Evolutionary conservation across 2,113 vertebrate species (phyloP), one percentile per base, ranked within the genome.

Genomic region (Vanacampus margaritifer): DNA sequence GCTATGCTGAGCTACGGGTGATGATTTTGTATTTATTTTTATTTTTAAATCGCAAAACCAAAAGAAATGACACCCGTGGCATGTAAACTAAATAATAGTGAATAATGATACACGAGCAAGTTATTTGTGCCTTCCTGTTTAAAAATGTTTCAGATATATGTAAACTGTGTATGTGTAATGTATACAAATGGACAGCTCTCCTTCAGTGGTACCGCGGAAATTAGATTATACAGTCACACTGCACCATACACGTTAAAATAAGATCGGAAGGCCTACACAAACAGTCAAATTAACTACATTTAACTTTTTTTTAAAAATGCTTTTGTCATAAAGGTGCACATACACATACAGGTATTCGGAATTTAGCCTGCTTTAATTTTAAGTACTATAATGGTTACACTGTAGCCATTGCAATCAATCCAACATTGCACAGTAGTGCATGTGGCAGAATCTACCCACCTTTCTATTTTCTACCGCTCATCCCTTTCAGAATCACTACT

Each of bases 1-100:
- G 28, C 76, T 76, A 73, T 24, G 75, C 67, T 46, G 5, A 17
- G 43, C 43, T 76, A 67, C 57, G 58, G 72, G 81, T 75, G 84
- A n/a, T 14, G 23, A 16, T 23, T 61, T n/a, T 39, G 21, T 5
- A 23, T 62, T 62, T 36, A 5, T 39, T 62, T 62, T 36, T 14
- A 10, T 1, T n/a, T 13, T 2, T 35, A 58, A 37, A 39, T 62
- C 23, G 11, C 17, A 62, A 23, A 23, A 6, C 23, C 17, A 61
- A 36, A 61, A 61, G n/a, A 23, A 41, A 23, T 13, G 59, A 72
- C 35, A 37, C 75, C 72, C 62, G 63, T 64, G 71, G 72, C 78
- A 73, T 74, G 48, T 43, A 61, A 72, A 80, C 69, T 66, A 78
- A 75, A 78, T 57, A 39, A 67, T 59, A 12, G 54, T 65, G 58